These are phyloP conservation scores for Chelonoidis abingdonii DNA, from an alignment of 2,113 vertebrate species.

Conservation along the genomic window DNA sequence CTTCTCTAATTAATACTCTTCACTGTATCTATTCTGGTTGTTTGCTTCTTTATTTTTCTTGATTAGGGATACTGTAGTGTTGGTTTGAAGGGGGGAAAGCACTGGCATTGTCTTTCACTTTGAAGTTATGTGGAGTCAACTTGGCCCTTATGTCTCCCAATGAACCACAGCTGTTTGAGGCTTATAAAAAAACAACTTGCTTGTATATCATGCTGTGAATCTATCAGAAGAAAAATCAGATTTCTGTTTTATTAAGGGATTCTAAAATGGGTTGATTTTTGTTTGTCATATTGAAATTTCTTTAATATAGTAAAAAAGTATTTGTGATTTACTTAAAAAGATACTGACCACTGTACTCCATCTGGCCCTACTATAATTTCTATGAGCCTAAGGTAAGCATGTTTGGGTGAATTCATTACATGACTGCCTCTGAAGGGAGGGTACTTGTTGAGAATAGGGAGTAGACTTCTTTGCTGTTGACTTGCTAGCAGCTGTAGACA, in stretches of 20 bases:
- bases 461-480: slow-evolving; percentile 12
- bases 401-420: not conserved
- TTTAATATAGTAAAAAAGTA: not conserved
- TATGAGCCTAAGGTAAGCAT: not conserved
- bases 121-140: not conserved
- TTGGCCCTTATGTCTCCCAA: not conserved
- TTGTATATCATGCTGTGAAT: not conserved
- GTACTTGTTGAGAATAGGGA: slow-evolving; percentile 21
- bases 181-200: not conserved
- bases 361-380: accelerated
- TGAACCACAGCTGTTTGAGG: not conserved
- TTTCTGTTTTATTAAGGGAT: not conserved
- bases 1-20: not conserved
- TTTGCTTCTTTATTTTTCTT: not conserved
- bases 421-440: not conserved
- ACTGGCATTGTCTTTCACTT: not conserved
- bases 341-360: not conserved
- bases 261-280: not conserved
- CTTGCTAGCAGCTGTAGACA: slow-evolving; percentile 15
- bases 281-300: not conserved
- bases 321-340: not conserved
- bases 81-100: not conserved
- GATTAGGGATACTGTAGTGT: not conserved
- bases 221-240: not conserved
- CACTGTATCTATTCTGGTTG: not conserved